A percentile compares a stretch with the other conserved stretches of the same genome.
phyloP scores from a whole-genome alignment of 2,797 vertebrate genomes.

The Anguilla marmorata region DNA sequence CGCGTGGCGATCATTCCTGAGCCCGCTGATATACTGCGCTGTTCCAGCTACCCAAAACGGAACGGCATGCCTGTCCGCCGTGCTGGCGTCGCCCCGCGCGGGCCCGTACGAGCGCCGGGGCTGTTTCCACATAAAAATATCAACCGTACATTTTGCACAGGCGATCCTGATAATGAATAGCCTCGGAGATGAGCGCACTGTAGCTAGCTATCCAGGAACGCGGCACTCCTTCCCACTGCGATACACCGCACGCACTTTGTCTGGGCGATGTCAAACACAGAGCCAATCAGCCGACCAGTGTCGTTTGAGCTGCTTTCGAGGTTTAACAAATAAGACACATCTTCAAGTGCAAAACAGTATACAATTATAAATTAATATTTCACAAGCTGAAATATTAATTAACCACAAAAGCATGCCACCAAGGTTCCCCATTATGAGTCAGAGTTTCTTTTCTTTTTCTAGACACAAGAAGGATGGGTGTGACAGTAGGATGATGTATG shows the following conservation, averaged over 20 bases:
- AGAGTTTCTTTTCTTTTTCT: background rate
- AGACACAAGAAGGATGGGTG: background rate
- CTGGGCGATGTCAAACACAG: background rate
- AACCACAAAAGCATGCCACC: background rate
- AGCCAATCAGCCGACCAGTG: background rate
- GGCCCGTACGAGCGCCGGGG: background rate
- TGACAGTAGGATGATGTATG: background rate
- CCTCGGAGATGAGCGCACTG: background rate
- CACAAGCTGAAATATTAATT: background rate
- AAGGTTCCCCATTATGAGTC: background rate
- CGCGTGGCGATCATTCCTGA: constrained; percentile 39
- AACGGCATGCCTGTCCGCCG: constrained; percentile 24
- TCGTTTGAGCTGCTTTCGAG: background rate
- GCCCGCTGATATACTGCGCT: constrained; percentile 26
- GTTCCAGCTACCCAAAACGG: constrained; percentile 17
- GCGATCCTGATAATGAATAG: background rate
- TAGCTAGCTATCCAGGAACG: background rate
- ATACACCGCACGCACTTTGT: background rate
- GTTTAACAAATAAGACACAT: background rate
- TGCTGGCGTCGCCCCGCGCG: background rate
- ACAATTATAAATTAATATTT: background rate
- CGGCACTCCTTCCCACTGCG: background rate
- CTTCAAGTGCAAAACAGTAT: background rate
- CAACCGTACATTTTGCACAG: background rate
- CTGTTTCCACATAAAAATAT: constrained; percentile 43